These are phyloP conservation scores for Onychomys leucogaster DNA, from an alignment of 2,797 vertebrate species.

Conservation along the genomic window DNA sequence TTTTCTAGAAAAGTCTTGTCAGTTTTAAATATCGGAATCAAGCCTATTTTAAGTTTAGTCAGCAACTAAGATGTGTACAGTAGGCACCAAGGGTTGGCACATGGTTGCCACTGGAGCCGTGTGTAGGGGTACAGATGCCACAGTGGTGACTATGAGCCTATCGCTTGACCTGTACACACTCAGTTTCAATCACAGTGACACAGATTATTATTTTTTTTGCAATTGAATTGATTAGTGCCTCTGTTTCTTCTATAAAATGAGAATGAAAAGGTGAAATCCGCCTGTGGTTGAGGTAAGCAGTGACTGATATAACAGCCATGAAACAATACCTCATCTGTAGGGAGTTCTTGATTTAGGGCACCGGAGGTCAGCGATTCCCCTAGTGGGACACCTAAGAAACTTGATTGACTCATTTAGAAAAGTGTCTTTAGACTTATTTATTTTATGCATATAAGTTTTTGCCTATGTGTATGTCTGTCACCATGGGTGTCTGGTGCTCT, in stretches of 20 bases:
- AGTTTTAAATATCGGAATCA: slow-evolving; percentile 27
- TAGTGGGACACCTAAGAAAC: neutral
- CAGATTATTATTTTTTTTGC: neutral
- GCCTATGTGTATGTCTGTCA: neutral
- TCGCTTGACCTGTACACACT: neutral
- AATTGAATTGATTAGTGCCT: slow-evolving; percentile 25
- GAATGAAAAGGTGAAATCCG: neutral
- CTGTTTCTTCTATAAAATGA: slow-evolving; percentile 49
- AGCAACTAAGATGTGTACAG: neutral
- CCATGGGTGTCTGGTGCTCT: neutral
- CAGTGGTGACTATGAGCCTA: neutral
- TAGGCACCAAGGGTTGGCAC: neutral
- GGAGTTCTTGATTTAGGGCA: neutral
- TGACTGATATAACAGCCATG: neutral
- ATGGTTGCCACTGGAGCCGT: neutral
- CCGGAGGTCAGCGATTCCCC: neutral
- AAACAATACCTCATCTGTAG: neutral
- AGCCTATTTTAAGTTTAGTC: neutral
- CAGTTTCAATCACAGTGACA: neutral
- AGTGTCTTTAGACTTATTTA: neutral
- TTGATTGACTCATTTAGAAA: neutral
- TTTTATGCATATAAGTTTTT: neutral
- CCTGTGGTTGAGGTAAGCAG: neutral
- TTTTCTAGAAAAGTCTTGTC: slow-evolving; percentile 10
- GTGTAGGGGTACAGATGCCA: neutral